Conservation (phyloP, 1,140 invertebrate species). For the Dreissena rostriformis region DNA sequence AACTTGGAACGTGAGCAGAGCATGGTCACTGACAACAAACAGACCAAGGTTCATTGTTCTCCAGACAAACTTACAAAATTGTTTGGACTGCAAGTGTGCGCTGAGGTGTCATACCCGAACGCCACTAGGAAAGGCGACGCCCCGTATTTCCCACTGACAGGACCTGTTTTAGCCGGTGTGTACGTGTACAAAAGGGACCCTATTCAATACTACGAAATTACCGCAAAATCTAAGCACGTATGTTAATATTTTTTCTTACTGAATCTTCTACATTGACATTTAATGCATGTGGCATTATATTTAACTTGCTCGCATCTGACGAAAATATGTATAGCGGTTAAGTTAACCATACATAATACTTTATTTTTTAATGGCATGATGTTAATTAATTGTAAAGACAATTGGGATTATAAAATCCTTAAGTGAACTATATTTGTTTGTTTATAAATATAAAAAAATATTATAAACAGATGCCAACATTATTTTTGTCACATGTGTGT, state of each 20-base stretch:
- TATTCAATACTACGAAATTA: conserved; percentile 80
- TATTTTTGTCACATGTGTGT: too few relatives aligned
- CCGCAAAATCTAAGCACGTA: conserved; percentile 71
- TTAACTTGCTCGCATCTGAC: too few relatives aligned
- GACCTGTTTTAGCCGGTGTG: conserved; percentile 89
- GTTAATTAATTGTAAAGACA: too few relatives aligned
- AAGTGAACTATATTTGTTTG: too few relatives aligned
- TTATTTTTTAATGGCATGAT: too few relatives aligned
- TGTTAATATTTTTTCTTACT: neutral
- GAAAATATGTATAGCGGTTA: neutral
- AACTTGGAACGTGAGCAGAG: conserved; percentile 68
- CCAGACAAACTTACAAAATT: conserved; percentile 79
- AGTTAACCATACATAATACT: neutral
- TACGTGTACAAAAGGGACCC: conserved; percentile 91
- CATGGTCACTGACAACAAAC: conserved; percentile 81
- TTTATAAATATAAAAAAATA: too few relatives aligned
- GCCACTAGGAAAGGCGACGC: conserved; percentile 82
- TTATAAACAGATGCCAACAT: too few relatives aligned
- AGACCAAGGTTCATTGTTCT: conserved; percentile 84
- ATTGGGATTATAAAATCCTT: too few relatives aligned
- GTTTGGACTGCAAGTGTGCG: conserved; percentile 92
- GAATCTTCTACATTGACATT: too few relatives aligned
- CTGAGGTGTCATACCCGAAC: conserved; percentile 89
- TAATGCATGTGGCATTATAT: too few relatives aligned
- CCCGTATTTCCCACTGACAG: conserved; percentile 91